Conservation (phyloP, 1,140 invertebrate genomes). For the Drosophila kohkoa region DNA sequence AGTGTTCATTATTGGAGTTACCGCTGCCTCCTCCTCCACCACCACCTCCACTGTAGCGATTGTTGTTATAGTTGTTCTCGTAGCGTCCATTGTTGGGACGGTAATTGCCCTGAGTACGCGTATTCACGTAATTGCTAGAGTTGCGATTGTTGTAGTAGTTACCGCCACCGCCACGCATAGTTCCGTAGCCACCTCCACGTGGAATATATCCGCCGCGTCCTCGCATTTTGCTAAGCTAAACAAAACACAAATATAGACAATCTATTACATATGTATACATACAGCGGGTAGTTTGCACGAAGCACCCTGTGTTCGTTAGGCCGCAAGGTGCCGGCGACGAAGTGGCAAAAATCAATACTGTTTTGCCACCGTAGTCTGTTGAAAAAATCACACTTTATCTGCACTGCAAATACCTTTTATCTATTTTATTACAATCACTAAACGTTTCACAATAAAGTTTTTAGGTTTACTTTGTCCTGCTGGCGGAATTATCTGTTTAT, state of each 20-base stretch:
- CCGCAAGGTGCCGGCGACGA: slow-evolving; percentile 28
- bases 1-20: slow-evolving; percentile 62
- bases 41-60: slow-evolving; percentile 56
- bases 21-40: slow-evolving; percentile 24
- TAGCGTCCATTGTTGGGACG: slow-evolving; percentile 69
- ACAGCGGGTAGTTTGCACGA: not conserved
- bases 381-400: not conserved
- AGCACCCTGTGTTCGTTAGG: slow-evolving; percentile 28
- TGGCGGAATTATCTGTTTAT: slow-evolving; percentile 16
- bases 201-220: slow-evolving; percentile 76
- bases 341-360: slow-evolving; percentile 40
- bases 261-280: slow-evolving; percentile 3
- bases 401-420: slow-evolving; percentile 25
- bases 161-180: slow-evolving; percentile 58
- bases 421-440: not conserved
- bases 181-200: slow-evolving; percentile 60
- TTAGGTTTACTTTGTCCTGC: not conserved
- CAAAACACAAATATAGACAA: not conserved
- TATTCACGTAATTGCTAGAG: slow-evolving; percentile 76
- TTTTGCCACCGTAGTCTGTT: slow-evolving; percentile 6
- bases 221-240: slow-evolving; percentile 63
- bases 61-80: slow-evolving; percentile 71
- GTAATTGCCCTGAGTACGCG: slow-evolving; percentile 73
- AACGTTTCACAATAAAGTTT: not conserved
- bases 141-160: slow-evolving; percentile 77